phyloP scores from a whole-genome alignment of 2,888 invertebrate genomes.

The Agrochola macilenta region DNA sequence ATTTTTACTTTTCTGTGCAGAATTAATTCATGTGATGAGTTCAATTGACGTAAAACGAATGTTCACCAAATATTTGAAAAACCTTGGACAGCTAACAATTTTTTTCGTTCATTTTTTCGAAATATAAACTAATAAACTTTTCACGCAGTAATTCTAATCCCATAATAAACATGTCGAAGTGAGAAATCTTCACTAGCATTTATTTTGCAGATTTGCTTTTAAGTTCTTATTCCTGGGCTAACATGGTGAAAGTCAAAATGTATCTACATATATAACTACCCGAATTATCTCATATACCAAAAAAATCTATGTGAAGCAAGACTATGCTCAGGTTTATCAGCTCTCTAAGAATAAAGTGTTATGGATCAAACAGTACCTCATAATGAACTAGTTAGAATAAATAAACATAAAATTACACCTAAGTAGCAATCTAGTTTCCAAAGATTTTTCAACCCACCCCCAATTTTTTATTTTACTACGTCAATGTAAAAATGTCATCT shows the following conservation, averaged over 20 bases:
- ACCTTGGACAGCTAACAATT: neutral
- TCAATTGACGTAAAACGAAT: neutral
- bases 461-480: neutral
- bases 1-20: neutral
- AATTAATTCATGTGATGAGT: neutral
- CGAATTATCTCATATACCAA: too few species aligned
- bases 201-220: conserved; percentile 1
- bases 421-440: neutral
- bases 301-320: too few species aligned
- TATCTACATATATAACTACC: too few species aligned
- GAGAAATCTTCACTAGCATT: neutral
- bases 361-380: conserved; percentile 15
- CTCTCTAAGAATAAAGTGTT: neutral
- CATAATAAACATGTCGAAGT: neutral
- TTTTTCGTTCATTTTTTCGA: neutral
- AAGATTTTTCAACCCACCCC: neutral
- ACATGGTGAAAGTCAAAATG: too few species aligned
- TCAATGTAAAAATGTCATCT: neutral
- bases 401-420: neutral
- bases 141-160: neutral
- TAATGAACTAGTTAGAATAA: conserved; percentile 23
- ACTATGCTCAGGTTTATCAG: conserved; percentile 9
- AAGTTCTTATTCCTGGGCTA: too few species aligned
- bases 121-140: neutral
- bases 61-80: neutral